Evolutionary conservation across 2,797 vertebrate genomes (phyloP), one percentile per base, ranked within the genome.

Genomic region (Pristis pectinata): DNA sequence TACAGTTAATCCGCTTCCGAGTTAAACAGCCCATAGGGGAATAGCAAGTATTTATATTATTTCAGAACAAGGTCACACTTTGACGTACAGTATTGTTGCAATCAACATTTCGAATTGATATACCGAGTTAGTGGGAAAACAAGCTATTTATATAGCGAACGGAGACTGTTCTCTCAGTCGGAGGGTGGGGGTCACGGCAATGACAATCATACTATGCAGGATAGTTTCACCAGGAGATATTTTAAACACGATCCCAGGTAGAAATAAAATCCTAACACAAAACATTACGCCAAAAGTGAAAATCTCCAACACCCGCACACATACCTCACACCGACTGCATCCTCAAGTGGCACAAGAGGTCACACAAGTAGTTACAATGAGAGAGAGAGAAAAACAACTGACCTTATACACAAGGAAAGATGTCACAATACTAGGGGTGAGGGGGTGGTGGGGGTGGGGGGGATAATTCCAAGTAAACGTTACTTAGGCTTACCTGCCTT

Each of bases 1-100:
- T 37, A 91, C n/a, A 91, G 92, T 94, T 93, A 93, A 93, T 74
- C 22, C 67, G 67, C 44, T 74, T 93, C 61, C 37, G 37, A 41
- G 49, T 87, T 61, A 67, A 22, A 41, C 59, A 91, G 22, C 19
- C 59, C 87, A 19, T n/a, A 41, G 59, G 59, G 49, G 59, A 89
- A 64, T 37, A 91, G n/a, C 13, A 67, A 87, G 1, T 22, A 67
- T 37, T 91, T 64, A 37, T 19, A 64, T 67, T 22, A 44, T 22
- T 93, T 30, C 19, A 19, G 34, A 30, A 34, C 53, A 87, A 10
- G 53, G 67, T 53, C 27, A 93, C 8, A 56, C 41, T 44, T 24
- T 15, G n/a, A 67, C 37, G 91, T 59, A 87, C 83, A 64, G 89
- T 34, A 89, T n/a, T 79, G 37, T 5, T 19, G 15, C 11, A 79